phyloP scores from a whole-genome alignment of 2,113 vertebrate species.

The Rhizomys pruinosus region DNA sequence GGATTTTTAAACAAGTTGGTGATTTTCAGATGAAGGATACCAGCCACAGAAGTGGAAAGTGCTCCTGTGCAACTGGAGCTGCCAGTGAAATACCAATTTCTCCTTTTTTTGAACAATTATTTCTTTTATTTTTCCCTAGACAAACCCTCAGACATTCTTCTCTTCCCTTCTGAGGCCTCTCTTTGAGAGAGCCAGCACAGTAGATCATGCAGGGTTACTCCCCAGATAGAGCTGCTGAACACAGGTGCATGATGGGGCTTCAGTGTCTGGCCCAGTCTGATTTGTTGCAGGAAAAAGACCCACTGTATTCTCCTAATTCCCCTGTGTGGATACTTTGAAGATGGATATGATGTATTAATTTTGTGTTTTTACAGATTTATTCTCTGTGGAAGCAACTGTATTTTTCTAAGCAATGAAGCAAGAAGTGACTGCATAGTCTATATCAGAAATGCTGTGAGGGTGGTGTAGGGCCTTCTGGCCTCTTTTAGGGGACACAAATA shows the following conservation, averaged over 20 bases:
- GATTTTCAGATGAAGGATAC: constrained; percentile 80
- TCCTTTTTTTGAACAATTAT: constrained; percentile 81
- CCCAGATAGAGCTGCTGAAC: constrained; percentile 48
- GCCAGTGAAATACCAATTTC: constrained; percentile 79
- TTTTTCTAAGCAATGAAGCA: constrained; percentile 66
- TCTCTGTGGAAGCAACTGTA: constrained; percentile 44
- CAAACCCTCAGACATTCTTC: constrained; percentile 64
- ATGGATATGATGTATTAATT: constrained; percentile 76
- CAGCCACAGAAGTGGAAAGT: constrained; percentile 76
- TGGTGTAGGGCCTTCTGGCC: background rate
- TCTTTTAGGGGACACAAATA: background rate
- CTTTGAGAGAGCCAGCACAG: background rate
- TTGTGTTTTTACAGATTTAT: constrained; percentile 76
- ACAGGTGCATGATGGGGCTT: constrained; percentile 59
- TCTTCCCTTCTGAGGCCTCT: constrained; percentile 63
- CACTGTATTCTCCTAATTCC: constrained; percentile 67
- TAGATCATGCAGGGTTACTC: constrained; percentile 55
- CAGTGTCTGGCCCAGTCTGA: constrained; percentile 29
- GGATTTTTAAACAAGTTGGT: constrained; percentile 73
- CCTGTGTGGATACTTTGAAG: constrained; percentile 64
- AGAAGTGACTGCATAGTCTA: constrained; percentile 46
- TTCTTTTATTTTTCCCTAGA: constrained; percentile 77
- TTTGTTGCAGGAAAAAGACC: constrained; percentile 76
- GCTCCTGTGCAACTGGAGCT: constrained; percentile 70
- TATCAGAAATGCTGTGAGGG: background rate